Conservation (phyloP, 1,140 invertebrate genomes). For the Caerostris extrusa region DNA sequence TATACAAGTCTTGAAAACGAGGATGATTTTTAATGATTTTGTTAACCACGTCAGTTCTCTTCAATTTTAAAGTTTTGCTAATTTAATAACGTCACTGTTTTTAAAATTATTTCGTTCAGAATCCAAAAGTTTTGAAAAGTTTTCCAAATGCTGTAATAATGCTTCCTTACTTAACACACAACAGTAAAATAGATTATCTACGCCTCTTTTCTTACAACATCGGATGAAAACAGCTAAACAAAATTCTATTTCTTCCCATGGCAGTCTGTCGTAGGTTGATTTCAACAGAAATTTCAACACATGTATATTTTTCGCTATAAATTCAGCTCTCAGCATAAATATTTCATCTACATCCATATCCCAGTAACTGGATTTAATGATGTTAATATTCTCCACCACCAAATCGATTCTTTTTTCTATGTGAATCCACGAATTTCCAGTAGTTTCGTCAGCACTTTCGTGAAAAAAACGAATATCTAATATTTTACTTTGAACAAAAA, state of each 20-base stretch:
- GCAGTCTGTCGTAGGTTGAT: constrained; percentile 44
- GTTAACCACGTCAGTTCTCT: no score
- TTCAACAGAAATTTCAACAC: background rate
- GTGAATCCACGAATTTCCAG: background rate
- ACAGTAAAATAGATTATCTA: background rate
- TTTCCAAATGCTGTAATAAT: no score
- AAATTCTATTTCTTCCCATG: constrained; percentile 69
- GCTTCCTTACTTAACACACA: no score
- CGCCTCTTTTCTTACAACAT: background rate
- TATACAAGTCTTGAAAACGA: no score
- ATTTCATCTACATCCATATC: background rate
- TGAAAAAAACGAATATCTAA: constrained; percentile 34
- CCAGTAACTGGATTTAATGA: background rate
- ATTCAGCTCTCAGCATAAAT: background rate
- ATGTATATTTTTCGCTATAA: constrained; percentile 24
- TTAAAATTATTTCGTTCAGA: no score
- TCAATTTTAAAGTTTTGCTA: no score
- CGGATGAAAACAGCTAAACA: constrained; percentile 19
- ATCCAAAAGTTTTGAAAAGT: no score
- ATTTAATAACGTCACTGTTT: no score
- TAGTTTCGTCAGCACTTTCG: background rate
- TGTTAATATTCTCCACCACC: background rate
- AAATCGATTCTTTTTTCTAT: background rate
- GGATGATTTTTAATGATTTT: no score
- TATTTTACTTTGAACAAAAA: constrained; percentile 9